phyloP scores from a whole-genome alignment of 2,888 invertebrate species.

The Drosophila anceps region DNA sequence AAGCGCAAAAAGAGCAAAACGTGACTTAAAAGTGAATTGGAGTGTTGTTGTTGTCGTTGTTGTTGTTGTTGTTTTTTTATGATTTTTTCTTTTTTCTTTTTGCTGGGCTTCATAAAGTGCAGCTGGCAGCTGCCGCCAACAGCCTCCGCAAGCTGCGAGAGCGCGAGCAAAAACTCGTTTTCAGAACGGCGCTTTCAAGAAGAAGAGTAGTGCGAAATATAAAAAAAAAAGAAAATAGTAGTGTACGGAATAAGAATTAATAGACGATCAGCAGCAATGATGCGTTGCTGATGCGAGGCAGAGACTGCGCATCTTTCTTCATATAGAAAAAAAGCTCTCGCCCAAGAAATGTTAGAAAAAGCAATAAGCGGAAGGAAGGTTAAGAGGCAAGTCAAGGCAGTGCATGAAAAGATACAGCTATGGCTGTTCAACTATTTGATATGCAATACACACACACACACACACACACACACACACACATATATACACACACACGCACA shows the following conservation, averaged over 20 bases:
- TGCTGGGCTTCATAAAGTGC: constrained; percentile 65
- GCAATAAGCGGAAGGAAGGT: constrained; percentile 71
- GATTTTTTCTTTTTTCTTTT: constrained; percentile 18
- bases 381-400: constrained; percentile 45
- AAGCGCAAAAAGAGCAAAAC: constrained; percentile 76
- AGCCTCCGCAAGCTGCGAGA: constrained; percentile 30
- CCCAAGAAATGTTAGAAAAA: constrained; percentile 66
- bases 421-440: constrained; percentile 36
- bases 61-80: constrained; percentile 24
- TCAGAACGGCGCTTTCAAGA: constrained; percentile 77
- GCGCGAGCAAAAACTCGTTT: constrained; percentile 70
- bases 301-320: constrained; percentile 24
- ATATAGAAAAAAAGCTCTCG: constrained; percentile 29
- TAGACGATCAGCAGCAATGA: constrained; percentile 72
- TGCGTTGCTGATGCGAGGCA: constrained; percentile 54
- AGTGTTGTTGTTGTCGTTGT: constrained; percentile 54
- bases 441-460: constrained; percentile 41
- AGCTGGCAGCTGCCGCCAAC: constrained; percentile 72
- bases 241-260: constrained; percentile 66
- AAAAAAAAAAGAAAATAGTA: too few species aligned
- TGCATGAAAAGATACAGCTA: constrained; percentile 32
- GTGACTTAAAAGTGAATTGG: constrained; percentile 81
- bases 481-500: constrained; percentile 27
- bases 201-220: constrained; percentile 69
- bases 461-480: constrained; percentile 26